A percentile compares a stretch with the other conserved stretches of the same genome.
Evolutionary conservation across 1,140 invertebrate genomes (phyloP).

Genomic region (Solenopsis invicta): DNA sequence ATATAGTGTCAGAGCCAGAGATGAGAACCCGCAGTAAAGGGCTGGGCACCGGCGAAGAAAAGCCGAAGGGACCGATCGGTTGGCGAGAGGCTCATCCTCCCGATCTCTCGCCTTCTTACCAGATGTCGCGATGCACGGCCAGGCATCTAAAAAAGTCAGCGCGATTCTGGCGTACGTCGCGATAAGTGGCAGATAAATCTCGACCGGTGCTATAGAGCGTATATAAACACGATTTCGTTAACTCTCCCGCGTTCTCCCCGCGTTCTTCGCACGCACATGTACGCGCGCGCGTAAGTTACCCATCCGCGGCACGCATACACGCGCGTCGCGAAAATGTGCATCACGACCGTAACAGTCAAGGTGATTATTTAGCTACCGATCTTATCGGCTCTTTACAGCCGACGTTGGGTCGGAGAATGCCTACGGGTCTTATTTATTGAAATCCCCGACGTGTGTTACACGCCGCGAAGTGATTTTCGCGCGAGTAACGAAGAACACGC

Average conservation of each 20-base stretch:
- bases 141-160: constrained; percentile 62
- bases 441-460: constrained; percentile 44
- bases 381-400: constrained; percentile 61
- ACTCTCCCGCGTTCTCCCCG: constrained; percentile 8
- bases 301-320: neutral
- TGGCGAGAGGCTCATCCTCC: constrained; percentile 19
- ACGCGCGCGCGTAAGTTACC: neutral
- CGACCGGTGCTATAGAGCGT: constrained; percentile 14
- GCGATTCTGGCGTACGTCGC: constrained; percentile 50
- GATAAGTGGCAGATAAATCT: constrained; percentile 71
- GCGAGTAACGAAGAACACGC: constrained; percentile 29
- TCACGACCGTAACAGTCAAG: constrained; percentile 68
- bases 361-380: constrained; percentile 69
- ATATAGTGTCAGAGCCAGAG: constrained; percentile 18
- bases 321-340: constrained; percentile 64
- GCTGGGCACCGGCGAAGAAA: neutral
- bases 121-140: constrained; percentile 63
- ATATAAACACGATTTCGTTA: constrained; percentile 58
- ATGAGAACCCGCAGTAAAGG: constrained; percentile 54
- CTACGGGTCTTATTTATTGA: constrained; percentile 61
- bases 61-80: constrained; percentile 49
- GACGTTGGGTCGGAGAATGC: constrained; percentile 30
- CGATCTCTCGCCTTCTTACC: constrained; percentile 20
- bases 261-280: neutral
- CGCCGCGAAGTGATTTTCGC: constrained; percentile 51